Base-by-base conservation (phyloP, 1,140 invertebrate genomes). In the Pachypeltis micranthus region DNA sequence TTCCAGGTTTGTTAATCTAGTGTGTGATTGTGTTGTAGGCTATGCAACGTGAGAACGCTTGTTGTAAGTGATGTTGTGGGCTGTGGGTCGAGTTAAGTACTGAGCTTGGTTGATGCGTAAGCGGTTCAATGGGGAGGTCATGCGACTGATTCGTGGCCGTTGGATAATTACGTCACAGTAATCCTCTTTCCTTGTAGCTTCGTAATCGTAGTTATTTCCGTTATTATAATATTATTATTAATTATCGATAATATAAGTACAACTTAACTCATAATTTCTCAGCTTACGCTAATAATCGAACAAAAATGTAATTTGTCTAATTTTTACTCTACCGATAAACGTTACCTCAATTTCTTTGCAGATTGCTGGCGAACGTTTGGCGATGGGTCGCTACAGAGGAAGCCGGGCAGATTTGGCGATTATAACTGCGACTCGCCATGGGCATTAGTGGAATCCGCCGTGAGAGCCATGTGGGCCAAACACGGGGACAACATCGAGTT, bases 381-480 rank as follows among this genome's bases (percentile, higher is more conserved):
- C 12, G 24, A 44, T 14, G 44, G 16, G 1, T 39, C 44, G 10
- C 12, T 57, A 1, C 31, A 47, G 14, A 54, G 44, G 10, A 61
- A 77, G 16, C 78, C 78, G 34, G 85, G 86, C 59, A 74, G 75
- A 61, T 93, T 82, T 71, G 91, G 92, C 0, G 86, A 92, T 76
- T 92, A 92, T 73, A 82, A 80, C 31, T 95, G 92, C 76, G 91
- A 96, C 72, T 86, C 91, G 66, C 89, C 91, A 0, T 88, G 88
- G 81, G 79, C 81, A 63, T 81, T 96, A 23, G 86, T 94, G 60
- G 83, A 90, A 72, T 91, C 88, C 23, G 89, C 91, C 1, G 83
- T 90, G 4, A 79, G 80, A 69, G 84, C 87, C 51, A 95, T 96
- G 91, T 82, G 83, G 72, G 80, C 81, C 31, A 82, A 85, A 64